Evolutionary conservation across 92 coral and sea anemone genomes (phyloP).

Genomic region (Micromussa lordhowensis): DNA sequence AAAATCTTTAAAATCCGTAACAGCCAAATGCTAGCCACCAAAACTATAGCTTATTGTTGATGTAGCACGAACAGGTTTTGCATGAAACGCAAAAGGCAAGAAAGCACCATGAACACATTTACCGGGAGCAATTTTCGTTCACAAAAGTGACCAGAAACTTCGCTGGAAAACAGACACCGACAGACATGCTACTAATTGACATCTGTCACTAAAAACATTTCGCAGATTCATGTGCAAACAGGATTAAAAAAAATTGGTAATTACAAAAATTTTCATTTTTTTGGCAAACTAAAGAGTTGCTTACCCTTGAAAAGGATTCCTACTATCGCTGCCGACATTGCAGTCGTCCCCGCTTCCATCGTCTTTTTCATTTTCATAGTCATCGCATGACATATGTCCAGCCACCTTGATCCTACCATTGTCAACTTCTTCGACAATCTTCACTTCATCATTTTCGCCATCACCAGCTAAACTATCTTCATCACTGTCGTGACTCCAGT

Average conservation of each 20-base stretch:
- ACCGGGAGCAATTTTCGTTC: slow-evolving; percentile 15
- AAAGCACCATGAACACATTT: slow-evolving; percentile 12
- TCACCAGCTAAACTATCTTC: slow-evolving; percentile 20
- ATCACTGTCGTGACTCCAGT: too few species aligned
- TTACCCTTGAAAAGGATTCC: slow-evolving; percentile 22
- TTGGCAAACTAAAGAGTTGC: not conserved
- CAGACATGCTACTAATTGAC: slow-evolving; percentile 15
- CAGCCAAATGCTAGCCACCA: slow-evolving; percentile 18
- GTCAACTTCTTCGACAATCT: slow-evolving; percentile 14
- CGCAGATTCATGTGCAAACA: slow-evolving; percentile 5
- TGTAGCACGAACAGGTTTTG: slow-evolving; percentile 9
- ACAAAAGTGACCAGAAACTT: slow-evolving; percentile 22
- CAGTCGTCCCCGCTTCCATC: not conserved
- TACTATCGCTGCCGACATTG: slow-evolving; percentile 2
- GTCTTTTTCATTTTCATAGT: not conserved
- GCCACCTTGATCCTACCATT: slow-evolving; percentile 13
- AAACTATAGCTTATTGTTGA: slow-evolving; percentile 21
- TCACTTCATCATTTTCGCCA: slow-evolving; percentile 13
- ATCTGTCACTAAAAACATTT: slow-evolving; percentile 14
- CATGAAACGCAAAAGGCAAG: slow-evolving; percentile 14
- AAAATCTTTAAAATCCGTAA: slow-evolving; percentile 25
- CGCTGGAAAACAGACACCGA: too few species aligned
- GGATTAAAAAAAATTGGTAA: slow-evolving; percentile 19
- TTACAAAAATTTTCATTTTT: slow-evolving; percentile 3
- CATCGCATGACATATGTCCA: not conserved